phyloP scores from a whole-genome alignment of 2,113 vertebrate species.

The Ctenomys sociabilis region DNA sequence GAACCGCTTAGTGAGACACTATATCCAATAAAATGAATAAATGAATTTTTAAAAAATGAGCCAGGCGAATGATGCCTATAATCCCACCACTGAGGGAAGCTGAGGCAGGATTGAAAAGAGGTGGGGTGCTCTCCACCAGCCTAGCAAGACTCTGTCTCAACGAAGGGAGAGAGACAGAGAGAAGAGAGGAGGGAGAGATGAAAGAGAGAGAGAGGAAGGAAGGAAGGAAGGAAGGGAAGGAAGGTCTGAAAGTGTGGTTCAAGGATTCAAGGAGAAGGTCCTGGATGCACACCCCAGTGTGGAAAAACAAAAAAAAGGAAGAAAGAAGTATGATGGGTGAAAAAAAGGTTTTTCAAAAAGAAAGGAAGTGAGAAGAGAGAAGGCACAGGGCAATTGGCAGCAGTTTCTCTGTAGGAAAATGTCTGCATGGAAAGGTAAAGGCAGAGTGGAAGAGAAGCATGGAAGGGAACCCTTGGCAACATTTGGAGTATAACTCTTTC shows the following conservation, averaged over 20 bases:
- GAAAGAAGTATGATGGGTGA: background rate
- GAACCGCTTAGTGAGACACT: too few relatives aligned
- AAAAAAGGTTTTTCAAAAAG: background rate
- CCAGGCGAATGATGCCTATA: background rate
- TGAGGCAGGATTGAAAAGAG: background rate
- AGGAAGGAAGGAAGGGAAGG: background rate
- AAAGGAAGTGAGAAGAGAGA: too few relatives aligned
- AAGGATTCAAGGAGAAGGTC: background rate
- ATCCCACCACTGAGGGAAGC: background rate
- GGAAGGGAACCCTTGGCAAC: background rate
- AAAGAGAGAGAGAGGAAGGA: background rate
- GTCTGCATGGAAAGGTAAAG: background rate
- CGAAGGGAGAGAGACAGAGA: too few relatives aligned
- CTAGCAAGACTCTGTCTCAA: too few relatives aligned
- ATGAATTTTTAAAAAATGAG: too few relatives aligned
- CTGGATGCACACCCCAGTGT: background rate
- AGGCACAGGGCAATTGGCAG: background rate
- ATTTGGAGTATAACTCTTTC: background rate
- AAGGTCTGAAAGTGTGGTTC: background rate
- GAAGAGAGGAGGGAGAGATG: too few relatives aligned
- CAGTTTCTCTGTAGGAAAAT: background rate
- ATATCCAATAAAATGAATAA: too few relatives aligned
- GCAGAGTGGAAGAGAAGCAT: background rate
- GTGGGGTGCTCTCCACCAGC: too few relatives aligned
- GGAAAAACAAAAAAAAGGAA: background rate